These are phyloP conservation scores for Chalcis sispes DNA, from an alignment of 2,888 invertebrate species.

Conservation along the genomic window DNA sequence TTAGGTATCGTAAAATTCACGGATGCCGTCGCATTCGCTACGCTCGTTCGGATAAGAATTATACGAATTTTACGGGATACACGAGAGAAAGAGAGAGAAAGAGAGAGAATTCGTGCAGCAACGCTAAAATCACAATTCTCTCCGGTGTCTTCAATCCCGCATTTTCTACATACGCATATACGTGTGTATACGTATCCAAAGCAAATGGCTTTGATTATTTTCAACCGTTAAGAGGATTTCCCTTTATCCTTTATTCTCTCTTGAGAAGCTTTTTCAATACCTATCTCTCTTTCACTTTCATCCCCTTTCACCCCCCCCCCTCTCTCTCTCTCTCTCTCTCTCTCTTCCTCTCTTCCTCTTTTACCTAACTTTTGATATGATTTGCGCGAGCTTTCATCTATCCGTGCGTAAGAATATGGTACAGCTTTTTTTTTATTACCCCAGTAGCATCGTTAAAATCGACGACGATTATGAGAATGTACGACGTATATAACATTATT, in stretches of 20 bases:
- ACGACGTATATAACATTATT: too few species aligned
- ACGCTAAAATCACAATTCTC: conserved; percentile 43
- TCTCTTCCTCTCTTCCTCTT: too few species aligned
- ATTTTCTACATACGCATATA: not conserved
- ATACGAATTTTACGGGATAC: conserved; percentile 38
- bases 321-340: not conserved
- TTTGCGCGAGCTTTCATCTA: too few species aligned
- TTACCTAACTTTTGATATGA: too few species aligned
- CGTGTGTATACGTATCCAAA: not conserved
- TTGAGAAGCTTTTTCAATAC: conserved; percentile 12
- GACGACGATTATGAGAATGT: too few species aligned
- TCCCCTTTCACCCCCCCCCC: too few species aligned
- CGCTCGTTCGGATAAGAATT: too few species aligned
- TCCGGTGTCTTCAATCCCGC: too few species aligned
- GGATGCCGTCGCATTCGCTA: conserved; percentile 40
- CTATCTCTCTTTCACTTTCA: not conserved
- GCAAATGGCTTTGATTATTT: conserved; percentile 53
- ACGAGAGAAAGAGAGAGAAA: too few species aligned
- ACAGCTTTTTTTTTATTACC: too few species aligned
- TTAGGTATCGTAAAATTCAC: conserved; percentile 56
- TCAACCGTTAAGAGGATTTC: conserved; percentile 50
- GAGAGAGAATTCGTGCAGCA: too few species aligned
- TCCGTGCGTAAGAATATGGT: too few species aligned
- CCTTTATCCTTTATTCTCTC: conserved; percentile 35
- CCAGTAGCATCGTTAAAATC: not conserved